Conservation (phyloP, 2,797 vertebrate genomes). For the Pachyuromys duprasi region DNA sequence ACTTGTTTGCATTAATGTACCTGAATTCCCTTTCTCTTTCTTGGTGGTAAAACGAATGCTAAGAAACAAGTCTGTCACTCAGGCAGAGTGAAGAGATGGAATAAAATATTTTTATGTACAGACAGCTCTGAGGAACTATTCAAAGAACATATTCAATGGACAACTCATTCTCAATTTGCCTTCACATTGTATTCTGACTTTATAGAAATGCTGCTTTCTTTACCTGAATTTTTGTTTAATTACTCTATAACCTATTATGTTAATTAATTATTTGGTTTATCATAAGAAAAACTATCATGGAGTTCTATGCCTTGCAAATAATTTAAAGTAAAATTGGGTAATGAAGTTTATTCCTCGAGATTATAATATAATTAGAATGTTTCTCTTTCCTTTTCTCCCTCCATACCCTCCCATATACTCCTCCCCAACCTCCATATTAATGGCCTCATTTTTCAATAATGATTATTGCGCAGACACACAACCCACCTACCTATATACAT, state of each 20-base stretch:
- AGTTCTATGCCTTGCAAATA: not conserved
- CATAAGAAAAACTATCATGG: not conserved
- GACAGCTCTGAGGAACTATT: not conserved
- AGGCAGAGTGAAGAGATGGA: constrained; percentile 45
- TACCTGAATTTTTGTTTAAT: constrained; percentile 2
- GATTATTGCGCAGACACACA: too few species aligned
- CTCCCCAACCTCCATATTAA: not conserved
- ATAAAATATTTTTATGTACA: constrained; percentile 55
- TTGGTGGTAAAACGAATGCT: constrained; percentile 29
- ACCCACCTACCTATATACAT: too few species aligned
- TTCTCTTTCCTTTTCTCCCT: not conserved
- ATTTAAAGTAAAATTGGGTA: not conserved
- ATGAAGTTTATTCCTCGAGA: not conserved
- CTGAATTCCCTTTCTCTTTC: not conserved
- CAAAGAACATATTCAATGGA: constrained; percentile 27
- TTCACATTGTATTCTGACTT: constrained; percentile 62
- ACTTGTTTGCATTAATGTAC: not conserved
- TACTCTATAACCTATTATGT: not conserved
- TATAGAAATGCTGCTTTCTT: constrained; percentile 69
- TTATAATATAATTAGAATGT: not conserved
- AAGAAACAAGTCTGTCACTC: constrained; percentile 38
- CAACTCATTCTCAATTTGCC: constrained; percentile 55
- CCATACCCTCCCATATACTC: not conserved
- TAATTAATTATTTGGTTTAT: not conserved
- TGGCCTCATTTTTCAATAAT: not conserved